Evolutionary conservation across 2,888 invertebrate genomes (phyloP), one percentile per base, ranked within the genome.

Genomic region (Portevinia maculata): DNA sequence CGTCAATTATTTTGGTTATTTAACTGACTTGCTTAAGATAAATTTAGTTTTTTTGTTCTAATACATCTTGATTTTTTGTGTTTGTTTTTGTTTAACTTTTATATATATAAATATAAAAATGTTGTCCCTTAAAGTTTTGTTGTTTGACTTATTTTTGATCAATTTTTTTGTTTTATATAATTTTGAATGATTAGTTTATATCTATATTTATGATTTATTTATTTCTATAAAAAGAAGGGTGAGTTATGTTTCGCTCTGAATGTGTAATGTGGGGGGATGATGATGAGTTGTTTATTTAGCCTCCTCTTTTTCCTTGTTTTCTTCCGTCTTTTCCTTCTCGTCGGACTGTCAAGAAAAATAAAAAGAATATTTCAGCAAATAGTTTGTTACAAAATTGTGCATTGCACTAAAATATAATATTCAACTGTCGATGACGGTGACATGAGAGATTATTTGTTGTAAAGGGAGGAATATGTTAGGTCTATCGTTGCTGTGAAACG

Each of bases 281-380:
- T 44, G 83, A 73, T 78, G 71, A 73, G 74, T 78, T 24, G 85
- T 88, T 89, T 89, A 90, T 87, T 90, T 90, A 88, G 90, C 89
- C 85, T 90, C 90, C 87, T 94, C 94, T 88, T 94, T 94, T 87
- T 94, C 93, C 90, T 93, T 93, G 88, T 93, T 94, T 88, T 94
- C 94, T 89, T 95, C 95, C 85, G 94, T 93, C 85, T 93, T 94
- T 86, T 95, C 95, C 89, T 95, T 95, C 88, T 95, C 95, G 87
- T 95, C 95, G 86, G 94, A 94, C 94, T 96, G 91, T n/a, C 92
- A 92, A 79, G 75, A 73, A 46, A 62, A 48, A 7, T n/a, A 41
- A 37, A 55, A 6, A 19, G 5, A 46, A n/a, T n/a, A 37, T 19
- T 3, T 9, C 9, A 9, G 2, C 19, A 17, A 46, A 24, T 2